These are phyloP conservation scores for Rhagologus leucostigma DNA, from an alignment of 2,113 vertebrate genomes.

Conservation along the genomic window DNA sequence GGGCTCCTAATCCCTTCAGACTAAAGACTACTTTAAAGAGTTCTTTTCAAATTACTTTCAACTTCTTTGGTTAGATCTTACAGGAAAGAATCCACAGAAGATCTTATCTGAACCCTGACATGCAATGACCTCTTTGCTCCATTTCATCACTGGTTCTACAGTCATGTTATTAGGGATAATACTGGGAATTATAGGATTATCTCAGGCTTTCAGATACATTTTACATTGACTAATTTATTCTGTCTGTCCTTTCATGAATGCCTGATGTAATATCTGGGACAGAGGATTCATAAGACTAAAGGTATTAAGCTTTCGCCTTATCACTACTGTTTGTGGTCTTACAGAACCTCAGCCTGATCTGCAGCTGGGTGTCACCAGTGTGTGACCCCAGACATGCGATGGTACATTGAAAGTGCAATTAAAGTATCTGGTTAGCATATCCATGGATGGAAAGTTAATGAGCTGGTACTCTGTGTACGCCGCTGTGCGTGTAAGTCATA, in stretches of 20 bases:
- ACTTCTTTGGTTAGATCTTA: neutral
- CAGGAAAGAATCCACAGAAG: neutral
- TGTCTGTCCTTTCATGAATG: constrained; percentile 18
- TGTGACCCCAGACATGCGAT: constrained; percentile 34
- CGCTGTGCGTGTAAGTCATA: neutral
- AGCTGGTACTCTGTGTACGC: neutral
- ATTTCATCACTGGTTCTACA: neutral
- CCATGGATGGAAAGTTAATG: constrained; percentile 4
- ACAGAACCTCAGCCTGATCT: neutral
- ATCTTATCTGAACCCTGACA: constrained; percentile 16
- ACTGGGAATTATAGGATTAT: constrained; percentile 32
- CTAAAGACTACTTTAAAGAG: neutral
- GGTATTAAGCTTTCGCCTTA: constrained; percentile 27
- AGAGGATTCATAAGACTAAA: neutral
- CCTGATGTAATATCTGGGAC: neutral
- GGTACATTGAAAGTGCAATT: constrained; percentile 30
- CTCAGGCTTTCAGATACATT: neutral
- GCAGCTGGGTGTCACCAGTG: constrained; percentile 1
- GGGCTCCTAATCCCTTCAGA: neutral
- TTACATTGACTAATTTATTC: constrained; percentile 33
- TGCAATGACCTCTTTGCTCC: neutral
- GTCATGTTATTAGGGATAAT: constrained; percentile 18
- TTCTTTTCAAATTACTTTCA: neutral
- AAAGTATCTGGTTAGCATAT: constrained; percentile 41
- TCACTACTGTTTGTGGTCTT: neutral